Percentiles rank a stretch among this genome's conserved stretches.
Evolutionary conservation across 2,797 vertebrate species (phyloP).

Genomic region (Clamator glandarius): DNA sequence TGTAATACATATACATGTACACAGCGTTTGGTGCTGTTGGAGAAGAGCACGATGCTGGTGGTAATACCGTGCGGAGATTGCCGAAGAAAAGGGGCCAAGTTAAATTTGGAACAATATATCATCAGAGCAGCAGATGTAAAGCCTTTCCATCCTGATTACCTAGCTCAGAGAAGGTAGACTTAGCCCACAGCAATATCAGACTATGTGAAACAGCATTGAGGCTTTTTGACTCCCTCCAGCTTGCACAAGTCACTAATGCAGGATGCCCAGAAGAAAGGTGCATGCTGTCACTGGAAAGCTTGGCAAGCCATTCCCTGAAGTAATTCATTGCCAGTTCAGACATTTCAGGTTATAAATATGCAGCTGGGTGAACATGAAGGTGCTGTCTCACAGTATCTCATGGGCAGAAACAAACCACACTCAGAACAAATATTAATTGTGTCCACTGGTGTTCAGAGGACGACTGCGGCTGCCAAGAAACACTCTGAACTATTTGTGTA

Average conservation of each 20-base stretch:
- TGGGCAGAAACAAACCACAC: rapidly evolving
- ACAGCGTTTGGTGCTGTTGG: neutral
- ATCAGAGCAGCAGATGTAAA: constrained; percentile 20
- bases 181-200: neutral
- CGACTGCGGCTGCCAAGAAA: neutral
- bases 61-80: neutral
- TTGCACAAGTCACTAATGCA: neutral
- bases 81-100: constrained; percentile 11
- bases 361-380: neutral
- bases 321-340: neutral
- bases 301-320: neutral
- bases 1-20: constrained; percentile 62
- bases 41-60: neutral
- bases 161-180: neutral
- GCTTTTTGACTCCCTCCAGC: neutral
- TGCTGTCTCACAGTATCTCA: neutral
- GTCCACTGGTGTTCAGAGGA: neutral
- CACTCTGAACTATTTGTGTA: neutral
- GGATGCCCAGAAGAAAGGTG: neutral
- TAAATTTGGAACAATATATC: constrained; percentile 43
- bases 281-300: neutral
- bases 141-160: neutral
- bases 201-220: neutral
- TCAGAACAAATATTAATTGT: neutral
- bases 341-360: neutral